A percentile compares a stretch with the other conserved stretches of the same genome.
phyloP scores from a whole-genome alignment of 1,140 invertebrate genomes.

The Periplaneta americana region DNA sequence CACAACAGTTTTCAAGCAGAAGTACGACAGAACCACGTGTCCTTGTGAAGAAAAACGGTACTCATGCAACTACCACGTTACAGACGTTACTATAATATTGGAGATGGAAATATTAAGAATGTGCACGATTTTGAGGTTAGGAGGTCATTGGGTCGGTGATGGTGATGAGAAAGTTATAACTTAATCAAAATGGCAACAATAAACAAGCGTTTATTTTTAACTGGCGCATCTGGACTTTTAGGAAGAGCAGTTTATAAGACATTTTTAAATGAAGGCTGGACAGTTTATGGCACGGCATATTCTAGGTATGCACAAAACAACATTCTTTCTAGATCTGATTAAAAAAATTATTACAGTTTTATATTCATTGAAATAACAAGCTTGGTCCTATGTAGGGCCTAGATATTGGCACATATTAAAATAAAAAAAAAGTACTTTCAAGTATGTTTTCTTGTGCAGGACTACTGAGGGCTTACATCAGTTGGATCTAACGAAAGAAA shows the following conservation, averaged over 20 bases:
- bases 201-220: slow-evolving; percentile 33
- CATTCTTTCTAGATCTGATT: not conserved
- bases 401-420: not conserved
- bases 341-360: not conserved
- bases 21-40: no score
- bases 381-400: not conserved
- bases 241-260: slow-evolving; percentile 38
- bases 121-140: no score
- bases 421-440: not conserved
- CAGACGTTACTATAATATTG: no score
- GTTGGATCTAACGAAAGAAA: slow-evolving; percentile 37
- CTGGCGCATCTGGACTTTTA: slow-evolving; percentile 46
- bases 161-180: not conserved
- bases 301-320: slow-evolving; percentile 30
- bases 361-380: not conserved
- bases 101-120: no score
- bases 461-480: not conserved
- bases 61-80: no score
- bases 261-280: slow-evolving; percentile 34
- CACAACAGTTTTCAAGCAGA: no score
- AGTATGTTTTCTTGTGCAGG: not conserved
- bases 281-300: slow-evolving; percentile 39
- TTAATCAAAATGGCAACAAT: not conserved
- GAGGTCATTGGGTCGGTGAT: not conserved
- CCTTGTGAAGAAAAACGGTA: no score